Evolutionary conservation across 2,888 invertebrate genomes (phyloP), one percentile per base, ranked within the genome.

Genomic region (Hemistola chrysoprasaria): DNA sequence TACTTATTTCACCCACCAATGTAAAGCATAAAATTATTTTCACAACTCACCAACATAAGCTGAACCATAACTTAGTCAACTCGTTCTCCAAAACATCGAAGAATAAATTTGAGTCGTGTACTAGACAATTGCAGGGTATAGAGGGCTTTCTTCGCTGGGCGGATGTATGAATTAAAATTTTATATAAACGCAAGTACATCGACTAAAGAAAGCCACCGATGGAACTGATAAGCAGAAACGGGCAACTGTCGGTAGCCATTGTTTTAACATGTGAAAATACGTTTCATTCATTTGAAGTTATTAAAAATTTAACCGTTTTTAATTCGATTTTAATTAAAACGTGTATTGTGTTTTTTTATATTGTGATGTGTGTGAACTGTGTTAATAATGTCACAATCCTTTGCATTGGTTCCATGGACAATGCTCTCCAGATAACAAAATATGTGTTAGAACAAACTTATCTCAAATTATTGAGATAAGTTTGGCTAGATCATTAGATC

Each of bases 261-360:
- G 86, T 87, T 80, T 82, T 76, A 77, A 71, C 70, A 79, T 84
- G 84, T 76, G 84, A 83, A 78, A 79, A 81, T 76, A 71, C 38
- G 37, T 34, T 44, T 29, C 38, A 43, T 78, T 74, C 68, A 67
- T 62, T 65, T 65, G 53, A 25, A 33, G 61, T 63, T 73, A 76
- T 75, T 79, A 76, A 71, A 78, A 71, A 67, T 65, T 50, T 71
- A 69, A 74, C 69, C 70, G 77, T 66, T 69, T 71, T 56, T 75
- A 78, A 80, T 80, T 78, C 66, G 67, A 60, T 74, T 79, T 74
- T 81, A 83, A 84, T 84, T 81, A 69, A 63, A 62, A 56, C 41
- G 39, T 56, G 58, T 47, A 27, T 44, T 32, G 33, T 29, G 33
- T 33, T 29, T 43, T 43, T 29, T 22, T 37, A 33, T 43, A 33